Conservation (phyloP, 2,797 vertebrate genomes). For the Columba guinea region DNA sequence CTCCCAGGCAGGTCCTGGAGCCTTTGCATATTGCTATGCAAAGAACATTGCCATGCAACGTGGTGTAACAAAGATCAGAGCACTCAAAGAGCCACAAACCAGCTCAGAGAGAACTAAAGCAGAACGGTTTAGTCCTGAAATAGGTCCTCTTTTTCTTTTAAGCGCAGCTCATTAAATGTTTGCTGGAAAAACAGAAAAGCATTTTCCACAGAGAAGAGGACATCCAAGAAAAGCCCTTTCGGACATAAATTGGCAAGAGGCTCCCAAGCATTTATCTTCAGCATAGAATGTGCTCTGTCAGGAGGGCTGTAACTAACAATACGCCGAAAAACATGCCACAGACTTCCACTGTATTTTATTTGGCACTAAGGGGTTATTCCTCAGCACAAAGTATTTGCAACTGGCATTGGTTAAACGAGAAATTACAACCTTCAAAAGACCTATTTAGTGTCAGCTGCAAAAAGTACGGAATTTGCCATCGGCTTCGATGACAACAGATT, state of each 20-base stretch:
- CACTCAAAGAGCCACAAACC: neutral
- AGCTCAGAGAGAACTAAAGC: neutral
- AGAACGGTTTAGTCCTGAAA: slow-evolving; percentile 1
- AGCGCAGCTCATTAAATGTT: slow-evolving; percentile 65
- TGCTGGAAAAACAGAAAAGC: slow-evolving; percentile 73
- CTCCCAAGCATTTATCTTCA: slow-evolving; percentile 74
- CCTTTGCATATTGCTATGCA: neutral
- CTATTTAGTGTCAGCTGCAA: slow-evolving; percentile 74
- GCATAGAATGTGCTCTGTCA: slow-evolving; percentile 77
- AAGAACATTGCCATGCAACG: rapidly evolving
- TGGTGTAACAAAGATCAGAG: neutral
- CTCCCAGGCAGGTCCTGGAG: neutral
- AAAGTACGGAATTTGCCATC: slow-evolving; percentile 69
- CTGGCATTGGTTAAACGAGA: slow-evolving; percentile 75
- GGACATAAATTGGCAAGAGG: slow-evolving; percentile 69
- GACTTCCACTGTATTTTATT: slow-evolving; percentile 78
- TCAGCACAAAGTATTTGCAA: slow-evolving; percentile 76
- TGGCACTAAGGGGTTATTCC: slow-evolving; percentile 75
- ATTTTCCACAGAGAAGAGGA: slow-evolving; percentile 70
- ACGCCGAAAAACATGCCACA: slow-evolving; percentile 75
- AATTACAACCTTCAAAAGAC: slow-evolving; percentile 78
- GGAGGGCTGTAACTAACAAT: slow-evolving; percentile 77
- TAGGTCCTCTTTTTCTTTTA: slow-evolving; percentile 43
- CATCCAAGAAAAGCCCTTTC: slow-evolving; percentile 76
- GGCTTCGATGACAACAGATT: slow-evolving; percentile 71